phyloP scores from a whole-genome alignment of 2,113 vertebrate species.

The Sinocyclocheilus grahami region DNA sequence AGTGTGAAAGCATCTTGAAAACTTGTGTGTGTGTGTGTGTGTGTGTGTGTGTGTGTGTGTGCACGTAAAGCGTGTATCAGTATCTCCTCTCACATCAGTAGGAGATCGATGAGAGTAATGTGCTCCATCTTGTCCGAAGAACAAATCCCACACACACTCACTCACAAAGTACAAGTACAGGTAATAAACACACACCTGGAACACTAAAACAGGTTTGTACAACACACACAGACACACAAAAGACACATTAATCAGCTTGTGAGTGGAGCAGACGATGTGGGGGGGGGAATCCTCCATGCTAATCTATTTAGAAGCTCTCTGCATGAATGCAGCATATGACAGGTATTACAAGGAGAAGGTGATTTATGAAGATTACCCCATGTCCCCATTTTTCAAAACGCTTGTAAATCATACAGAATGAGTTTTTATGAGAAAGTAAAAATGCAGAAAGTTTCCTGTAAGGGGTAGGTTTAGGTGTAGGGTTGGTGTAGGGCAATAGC shows the following conservation, averaged over 20 bases:
- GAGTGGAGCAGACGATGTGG: neutral
- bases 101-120: too few relatives aligned
- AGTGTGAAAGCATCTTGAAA: neutral
- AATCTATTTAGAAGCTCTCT: slow-evolving; percentile 24
- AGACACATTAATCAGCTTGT: neutral
- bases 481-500: too few relatives aligned
- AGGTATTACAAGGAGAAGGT: too few relatives aligned
- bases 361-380: too few relatives aligned
- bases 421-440: too few relatives aligned
- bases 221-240: neutral
- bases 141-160: neutral
- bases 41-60: too few relatives aligned
- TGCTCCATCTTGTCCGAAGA: neutral
- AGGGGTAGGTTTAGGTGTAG: too few relatives aligned
- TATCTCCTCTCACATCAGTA: slow-evolving; percentile 30
- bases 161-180: neutral
- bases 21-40: too few relatives aligned
- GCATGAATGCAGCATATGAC: slow-evolving; percentile 29
- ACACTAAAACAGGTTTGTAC: neutral
- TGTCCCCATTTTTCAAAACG: too few relatives aligned
- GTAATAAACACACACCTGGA: neutral
- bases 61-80: neutral
- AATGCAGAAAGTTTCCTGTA: too few relatives aligned
- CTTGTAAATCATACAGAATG: too few relatives aligned
- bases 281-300: slow-evolving; percentile 1